These are phyloP conservation scores for Notoglanidium macrostoma DNA, from an alignment of 2,797 vertebrate species.

Conservation along the genomic window DNA sequence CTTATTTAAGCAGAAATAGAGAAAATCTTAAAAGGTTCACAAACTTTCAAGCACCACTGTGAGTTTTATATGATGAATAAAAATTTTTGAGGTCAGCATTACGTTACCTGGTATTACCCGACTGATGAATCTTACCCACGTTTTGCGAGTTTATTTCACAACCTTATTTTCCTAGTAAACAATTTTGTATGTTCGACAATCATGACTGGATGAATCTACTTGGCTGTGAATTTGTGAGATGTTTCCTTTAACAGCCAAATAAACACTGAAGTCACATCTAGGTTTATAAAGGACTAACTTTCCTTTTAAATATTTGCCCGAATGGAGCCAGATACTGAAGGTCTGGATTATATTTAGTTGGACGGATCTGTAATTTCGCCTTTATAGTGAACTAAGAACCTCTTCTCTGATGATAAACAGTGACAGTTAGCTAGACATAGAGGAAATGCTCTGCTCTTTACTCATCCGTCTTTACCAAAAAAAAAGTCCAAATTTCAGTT, in stretches of 20 bases:
- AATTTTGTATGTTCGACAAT: background rate
- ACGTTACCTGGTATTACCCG: background rate
- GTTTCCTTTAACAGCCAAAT: constrained; percentile 1
- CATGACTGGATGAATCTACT: background rate
- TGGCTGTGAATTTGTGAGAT: background rate
- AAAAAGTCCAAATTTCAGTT: too few relatives aligned
- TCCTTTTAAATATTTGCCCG: background rate
- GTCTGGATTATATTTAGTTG: background rate
- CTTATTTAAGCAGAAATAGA: too few relatives aligned
- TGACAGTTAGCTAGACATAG: background rate
- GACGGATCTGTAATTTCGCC: background rate
- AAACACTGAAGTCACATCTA: background rate
- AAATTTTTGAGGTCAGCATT: background rate
- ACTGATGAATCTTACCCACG: too few relatives aligned
- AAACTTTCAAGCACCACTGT: too few relatives aligned
- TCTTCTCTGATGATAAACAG: background rate
- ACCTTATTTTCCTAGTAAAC: background rate
- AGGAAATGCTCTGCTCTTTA: background rate
- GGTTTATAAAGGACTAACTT: background rate
- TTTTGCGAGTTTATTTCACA: background rate
- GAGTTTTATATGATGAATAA: background rate
- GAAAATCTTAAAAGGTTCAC: too few relatives aligned
- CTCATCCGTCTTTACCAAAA: background rate
- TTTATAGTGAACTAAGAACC: too few relatives aligned
- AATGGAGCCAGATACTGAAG: background rate